These are phyloP conservation scores for Aelia acuminata DNA, from an alignment of 2,888 invertebrate species.

Conservation along the genomic window DNA sequence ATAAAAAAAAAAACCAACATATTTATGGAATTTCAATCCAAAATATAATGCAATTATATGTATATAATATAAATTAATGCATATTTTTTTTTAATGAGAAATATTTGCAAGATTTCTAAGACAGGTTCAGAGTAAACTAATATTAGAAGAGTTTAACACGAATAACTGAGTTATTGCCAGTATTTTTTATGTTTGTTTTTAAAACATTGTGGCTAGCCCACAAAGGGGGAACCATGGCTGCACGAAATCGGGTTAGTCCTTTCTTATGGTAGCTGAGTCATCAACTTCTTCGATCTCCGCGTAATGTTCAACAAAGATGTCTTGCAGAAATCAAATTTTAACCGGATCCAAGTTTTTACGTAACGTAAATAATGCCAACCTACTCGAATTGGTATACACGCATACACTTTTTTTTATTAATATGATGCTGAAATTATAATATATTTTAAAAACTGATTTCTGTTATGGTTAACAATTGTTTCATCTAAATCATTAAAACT, in stretches of 20 bases:
- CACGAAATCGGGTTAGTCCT: conserved; percentile 22
- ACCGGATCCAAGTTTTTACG: conserved; percentile 13
- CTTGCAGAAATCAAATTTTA: conserved; percentile 1
- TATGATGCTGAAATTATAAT: neutral
- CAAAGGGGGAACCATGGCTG: neutral
- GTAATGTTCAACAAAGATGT: conserved; percentile 46
- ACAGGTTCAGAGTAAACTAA: neutral
- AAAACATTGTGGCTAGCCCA: neutral
- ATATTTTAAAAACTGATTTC: too few relatives aligned
- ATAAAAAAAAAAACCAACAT: too few relatives aligned
- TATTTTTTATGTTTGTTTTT: conserved; percentile 25
- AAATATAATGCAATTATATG: too few relatives aligned
- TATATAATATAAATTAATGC: too few relatives aligned
- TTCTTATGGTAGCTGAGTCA: conserved; percentile 38
- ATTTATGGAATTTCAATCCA: too few relatives aligned
- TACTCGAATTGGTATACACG: neutral
- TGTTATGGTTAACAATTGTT: too few relatives aligned
- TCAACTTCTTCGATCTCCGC: conserved; percentile 34
- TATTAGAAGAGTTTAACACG: too few relatives aligned
- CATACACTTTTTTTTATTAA: neutral
- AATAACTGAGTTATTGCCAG: neutral
- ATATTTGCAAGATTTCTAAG: too few relatives aligned
- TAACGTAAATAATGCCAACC: neutral
- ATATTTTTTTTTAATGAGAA: too few relatives aligned
- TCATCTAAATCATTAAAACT: too few relatives aligned